Conservation (phyloP, 1,140 invertebrate species). For the Cydia strobilella region DNA sequence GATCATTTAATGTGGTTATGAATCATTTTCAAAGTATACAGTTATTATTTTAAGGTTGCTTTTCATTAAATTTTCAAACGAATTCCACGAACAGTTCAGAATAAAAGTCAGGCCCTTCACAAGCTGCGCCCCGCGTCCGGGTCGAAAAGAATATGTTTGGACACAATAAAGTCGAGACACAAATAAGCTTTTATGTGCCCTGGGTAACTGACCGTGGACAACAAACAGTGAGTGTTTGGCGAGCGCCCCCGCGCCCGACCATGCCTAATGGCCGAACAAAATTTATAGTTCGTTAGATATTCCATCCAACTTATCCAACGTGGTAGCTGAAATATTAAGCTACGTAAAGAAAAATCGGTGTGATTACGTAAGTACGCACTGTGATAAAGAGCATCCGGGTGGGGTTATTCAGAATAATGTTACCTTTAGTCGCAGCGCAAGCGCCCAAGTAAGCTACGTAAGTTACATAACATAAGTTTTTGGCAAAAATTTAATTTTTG, state of each 20-base stretch:
- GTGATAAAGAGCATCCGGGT: not conserved
- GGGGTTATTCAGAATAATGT: not conserved
- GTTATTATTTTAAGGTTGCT: not conserved
- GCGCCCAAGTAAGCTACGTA: too few species aligned
- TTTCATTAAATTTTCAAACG: not conserved
- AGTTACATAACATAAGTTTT: too few species aligned
- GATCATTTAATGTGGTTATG: too few species aligned
- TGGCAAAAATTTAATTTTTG: too few species aligned
- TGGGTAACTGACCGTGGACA: constrained; percentile 75
- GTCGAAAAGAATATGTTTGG: constrained; percentile 55
- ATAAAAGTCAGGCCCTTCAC: constrained; percentile 6
- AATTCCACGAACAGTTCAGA: not conserved
- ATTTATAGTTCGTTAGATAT: constrained; percentile 63
- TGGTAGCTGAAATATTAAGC: not conserved
- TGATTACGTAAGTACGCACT: not conserved
- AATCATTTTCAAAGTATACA: not conserved
- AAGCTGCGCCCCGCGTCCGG: constrained; percentile 26
- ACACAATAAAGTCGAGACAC: constrained; percentile 52
- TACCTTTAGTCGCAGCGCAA: too few species aligned
- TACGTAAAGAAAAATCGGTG: not conserved
- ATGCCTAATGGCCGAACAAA: constrained; percentile 51
- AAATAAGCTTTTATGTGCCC: constrained; percentile 64
- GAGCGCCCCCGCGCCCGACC: constrained; percentile 36
- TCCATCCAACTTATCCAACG: constrained; percentile 29
- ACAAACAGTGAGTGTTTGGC: constrained; percentile 67